A percentile compares a stretch with the other conserved stretches of the same genome.
Evolutionary conservation across 2,797 vertebrate species (phyloP).

Genomic region (Neosilurus mollespiculum): DNA sequence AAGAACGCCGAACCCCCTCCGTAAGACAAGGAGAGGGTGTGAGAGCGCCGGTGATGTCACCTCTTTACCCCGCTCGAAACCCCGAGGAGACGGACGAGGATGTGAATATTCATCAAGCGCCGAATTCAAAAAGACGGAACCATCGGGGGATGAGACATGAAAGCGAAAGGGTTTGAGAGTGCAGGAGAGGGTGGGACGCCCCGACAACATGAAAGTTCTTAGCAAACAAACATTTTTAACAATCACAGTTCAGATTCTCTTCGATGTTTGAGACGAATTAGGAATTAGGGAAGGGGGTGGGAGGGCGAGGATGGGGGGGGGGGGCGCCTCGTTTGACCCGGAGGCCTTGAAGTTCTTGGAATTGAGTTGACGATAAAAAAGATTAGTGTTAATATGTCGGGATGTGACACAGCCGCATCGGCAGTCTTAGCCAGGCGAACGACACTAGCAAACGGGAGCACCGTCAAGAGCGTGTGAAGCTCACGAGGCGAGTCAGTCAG

Average conservation of each 20-base stretch:
- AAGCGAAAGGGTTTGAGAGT: conserved; percentile 75
- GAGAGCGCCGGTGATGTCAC: conserved; percentile 71
- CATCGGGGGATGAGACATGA: conserved; percentile 78
- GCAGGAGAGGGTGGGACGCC: conserved; percentile 76
- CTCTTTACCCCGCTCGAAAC: conserved; percentile 74
- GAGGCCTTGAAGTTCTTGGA: conserved; percentile 38
- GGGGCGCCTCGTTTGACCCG: conserved; percentile 16
- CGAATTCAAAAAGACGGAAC: conserved; percentile 74
- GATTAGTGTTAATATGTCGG: conserved; percentile 13
- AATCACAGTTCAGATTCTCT: conserved; percentile 78
- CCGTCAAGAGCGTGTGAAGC: conserved; percentile 29
- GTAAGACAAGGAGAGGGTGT: conserved; percentile 49
- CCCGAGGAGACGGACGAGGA: conserved; percentile 65
- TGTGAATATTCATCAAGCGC: conserved; percentile 80
- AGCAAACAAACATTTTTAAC: conserved; percentile 82
- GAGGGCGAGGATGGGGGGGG: not conserved
- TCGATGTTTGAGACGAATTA: conserved; percentile 59
- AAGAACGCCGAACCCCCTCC: conserved; percentile 36
- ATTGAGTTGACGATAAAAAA: conserved; percentile 41
- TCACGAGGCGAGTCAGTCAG: conserved; percentile 44
- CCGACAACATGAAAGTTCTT: conserved; percentile 81
- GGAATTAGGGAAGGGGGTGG: conserved; percentile 1
- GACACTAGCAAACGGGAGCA: conserved; percentile 6
- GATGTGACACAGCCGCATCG: not conserved
- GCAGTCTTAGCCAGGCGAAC: conserved; percentile 20